These are phyloP conservation scores for Capromys pilorides DNA, from an alignment of 2,797 vertebrate species.

Conservation along the genomic window DNA sequence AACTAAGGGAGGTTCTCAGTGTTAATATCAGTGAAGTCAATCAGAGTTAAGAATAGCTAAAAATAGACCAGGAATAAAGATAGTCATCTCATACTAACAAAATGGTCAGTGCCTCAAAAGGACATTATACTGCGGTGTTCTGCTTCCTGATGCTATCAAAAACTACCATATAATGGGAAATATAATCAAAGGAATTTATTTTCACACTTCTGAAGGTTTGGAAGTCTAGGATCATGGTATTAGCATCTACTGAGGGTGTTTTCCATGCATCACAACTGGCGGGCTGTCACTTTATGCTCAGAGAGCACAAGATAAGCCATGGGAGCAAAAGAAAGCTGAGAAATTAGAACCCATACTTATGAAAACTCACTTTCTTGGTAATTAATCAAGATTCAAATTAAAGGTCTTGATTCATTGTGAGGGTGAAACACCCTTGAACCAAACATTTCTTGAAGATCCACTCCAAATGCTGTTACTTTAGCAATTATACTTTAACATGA, in stretches of 20 bases:
- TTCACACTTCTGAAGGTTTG: background rate
- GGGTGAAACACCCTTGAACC: background rate
- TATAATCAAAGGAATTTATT: background rate
- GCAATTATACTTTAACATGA: background rate
- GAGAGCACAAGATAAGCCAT: accelerated
- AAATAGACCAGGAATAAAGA: background rate
- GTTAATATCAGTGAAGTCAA: background rate
- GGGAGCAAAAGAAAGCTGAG: background rate
- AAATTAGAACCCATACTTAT: too few species aligned
- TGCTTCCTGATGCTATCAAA: background rate
- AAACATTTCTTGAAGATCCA: background rate
- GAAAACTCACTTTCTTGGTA: background rate
- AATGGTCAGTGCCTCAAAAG: background rate
- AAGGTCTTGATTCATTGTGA: background rate
- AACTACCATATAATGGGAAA: background rate
- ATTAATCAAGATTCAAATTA: background rate
- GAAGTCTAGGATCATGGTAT: background rate
- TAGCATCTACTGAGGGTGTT: background rate
- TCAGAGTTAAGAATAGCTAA: background rate
- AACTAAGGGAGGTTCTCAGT: background rate
- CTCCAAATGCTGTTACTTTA: background rate
- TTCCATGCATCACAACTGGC: background rate
- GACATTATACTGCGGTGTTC: background rate
- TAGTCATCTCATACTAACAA: background rate
- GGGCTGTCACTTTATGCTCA: background rate